Conservation (phyloP, 2,888 invertebrate genomes). For the Dioctria rufipes region DNA sequence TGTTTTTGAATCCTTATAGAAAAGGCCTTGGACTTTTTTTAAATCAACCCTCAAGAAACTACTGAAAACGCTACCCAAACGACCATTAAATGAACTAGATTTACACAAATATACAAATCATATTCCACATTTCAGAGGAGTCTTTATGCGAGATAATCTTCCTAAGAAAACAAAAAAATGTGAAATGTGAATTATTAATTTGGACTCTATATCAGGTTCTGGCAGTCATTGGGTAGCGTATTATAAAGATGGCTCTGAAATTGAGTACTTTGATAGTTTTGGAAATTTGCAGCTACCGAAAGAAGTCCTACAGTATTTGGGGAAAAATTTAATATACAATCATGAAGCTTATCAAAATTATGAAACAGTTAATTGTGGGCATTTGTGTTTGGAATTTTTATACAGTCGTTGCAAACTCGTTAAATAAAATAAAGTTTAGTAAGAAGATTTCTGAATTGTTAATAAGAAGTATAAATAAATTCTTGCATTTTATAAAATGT, state of each 20-base stretch:
- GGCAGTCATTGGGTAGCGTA: constrained; percentile 68
- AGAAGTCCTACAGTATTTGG: background rate
- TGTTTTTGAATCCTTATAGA: too few species aligned
- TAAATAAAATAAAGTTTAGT: background rate
- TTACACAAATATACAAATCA: constrained; percentile 62
- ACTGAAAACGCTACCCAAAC: background rate
- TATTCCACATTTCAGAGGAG: constrained; percentile 64
- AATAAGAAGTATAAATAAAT: background rate
- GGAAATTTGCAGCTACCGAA: constrained; percentile 58
- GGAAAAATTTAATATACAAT: background rate
- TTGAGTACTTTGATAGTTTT: constrained; percentile 67
- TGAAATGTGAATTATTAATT: background rate
- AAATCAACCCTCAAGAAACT: constrained; percentile 60
- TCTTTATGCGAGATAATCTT: constrained; percentile 50
- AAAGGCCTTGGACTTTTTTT: constrained; percentile 60
- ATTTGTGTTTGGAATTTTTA: constrained; percentile 60
- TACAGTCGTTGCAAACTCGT: background rate
- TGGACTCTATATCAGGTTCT: constrained; percentile 58
- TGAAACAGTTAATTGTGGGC: constrained; percentile 63
- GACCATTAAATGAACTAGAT: constrained; percentile 60
- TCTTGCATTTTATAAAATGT: background rate
- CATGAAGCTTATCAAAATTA: constrained; percentile 62
- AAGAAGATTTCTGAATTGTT: too few species aligned
- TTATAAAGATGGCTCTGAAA: constrained; percentile 62
- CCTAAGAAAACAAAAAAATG: background rate